Conservation (phyloP, 1,140 invertebrate species). For the Dinothrombium tinctorium region DNA sequence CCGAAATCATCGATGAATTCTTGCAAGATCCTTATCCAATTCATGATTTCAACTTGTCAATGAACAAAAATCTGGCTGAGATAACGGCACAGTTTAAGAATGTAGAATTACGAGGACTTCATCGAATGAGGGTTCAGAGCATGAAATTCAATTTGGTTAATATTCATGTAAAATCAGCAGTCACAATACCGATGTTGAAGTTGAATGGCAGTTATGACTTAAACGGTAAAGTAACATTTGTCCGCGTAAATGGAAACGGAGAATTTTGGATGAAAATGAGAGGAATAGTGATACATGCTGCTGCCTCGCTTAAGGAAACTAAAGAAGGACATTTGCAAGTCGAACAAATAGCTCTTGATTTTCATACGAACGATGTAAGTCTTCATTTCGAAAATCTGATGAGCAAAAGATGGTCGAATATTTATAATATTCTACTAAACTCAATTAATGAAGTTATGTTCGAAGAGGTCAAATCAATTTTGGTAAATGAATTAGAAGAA, state of each 20-base stretch:
- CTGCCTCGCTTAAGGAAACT: background rate
- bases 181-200: slow-evolving; percentile 9
- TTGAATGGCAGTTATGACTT: slow-evolving; percentile 13
- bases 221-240: slow-evolving; percentile 11
- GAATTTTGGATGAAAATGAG: slow-evolving; percentile 15
- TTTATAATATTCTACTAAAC: slow-evolving; percentile 13
- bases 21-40: no score
- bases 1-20: no score
- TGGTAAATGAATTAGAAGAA: no score
- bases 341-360: slow-evolving; percentile 5
- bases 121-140: no score
- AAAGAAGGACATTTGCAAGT: slow-evolving; percentile 3
- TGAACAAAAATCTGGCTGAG: no score
- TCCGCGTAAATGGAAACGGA: slow-evolving; percentile 13
- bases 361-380: slow-evolving; percentile 5
- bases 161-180: no score
- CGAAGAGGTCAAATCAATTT: slow-evolving; percentile 11
- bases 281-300: slow-evolving; percentile 6
- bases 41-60: no score
- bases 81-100: no score
- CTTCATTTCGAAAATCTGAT: slow-evolving; percentile 14
- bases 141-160: no score
- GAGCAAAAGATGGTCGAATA: slow-evolving; percentile 8
- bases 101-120: no score
- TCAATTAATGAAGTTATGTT: slow-evolving; percentile 13